Conservation (phyloP, 2,113 vertebrate species). For the Tapirus terrestris region DNA sequence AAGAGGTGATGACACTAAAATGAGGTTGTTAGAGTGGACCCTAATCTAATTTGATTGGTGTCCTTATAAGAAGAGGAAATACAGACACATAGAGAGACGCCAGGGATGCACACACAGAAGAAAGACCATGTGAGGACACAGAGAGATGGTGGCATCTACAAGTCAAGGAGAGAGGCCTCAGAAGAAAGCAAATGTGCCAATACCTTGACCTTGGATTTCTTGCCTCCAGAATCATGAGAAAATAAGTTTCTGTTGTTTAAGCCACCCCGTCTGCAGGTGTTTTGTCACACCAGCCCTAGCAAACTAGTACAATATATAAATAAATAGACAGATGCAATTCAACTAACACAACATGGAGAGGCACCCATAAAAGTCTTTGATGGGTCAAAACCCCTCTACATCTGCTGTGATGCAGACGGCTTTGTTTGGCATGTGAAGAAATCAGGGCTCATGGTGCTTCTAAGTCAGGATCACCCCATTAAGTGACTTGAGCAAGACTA, state of each 20-base stretch:
- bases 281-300: neutral
- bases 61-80: neutral
- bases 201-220: neutral
- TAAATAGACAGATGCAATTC: neutral
- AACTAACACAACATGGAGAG: neutral
- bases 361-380: too few species aligned
- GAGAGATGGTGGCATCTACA: too few species aligned
- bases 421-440: neutral
- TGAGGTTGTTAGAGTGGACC: too few species aligned
- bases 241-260: neutral
- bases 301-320: neutral
- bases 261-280: too few species aligned
- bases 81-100: rapidly evolving
- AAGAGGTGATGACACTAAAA: neutral
- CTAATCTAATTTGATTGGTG: neutral
- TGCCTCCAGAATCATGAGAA: neutral
- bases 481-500: neutral
- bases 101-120: too few species aligned
- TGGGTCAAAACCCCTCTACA: neutral
- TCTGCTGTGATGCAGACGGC: rapidly evolving
- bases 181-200: neutral
- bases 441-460: rapidly evolving
- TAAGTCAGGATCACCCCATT: neutral
- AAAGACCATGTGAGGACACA: neutral
- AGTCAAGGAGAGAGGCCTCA: neutral